Percentiles rank a stretch among this genome's conserved stretches.
Evolutionary conservation across 2,888 invertebrate genomes (phyloP).

Genomic region (Crossocerus cetratus): DNA sequence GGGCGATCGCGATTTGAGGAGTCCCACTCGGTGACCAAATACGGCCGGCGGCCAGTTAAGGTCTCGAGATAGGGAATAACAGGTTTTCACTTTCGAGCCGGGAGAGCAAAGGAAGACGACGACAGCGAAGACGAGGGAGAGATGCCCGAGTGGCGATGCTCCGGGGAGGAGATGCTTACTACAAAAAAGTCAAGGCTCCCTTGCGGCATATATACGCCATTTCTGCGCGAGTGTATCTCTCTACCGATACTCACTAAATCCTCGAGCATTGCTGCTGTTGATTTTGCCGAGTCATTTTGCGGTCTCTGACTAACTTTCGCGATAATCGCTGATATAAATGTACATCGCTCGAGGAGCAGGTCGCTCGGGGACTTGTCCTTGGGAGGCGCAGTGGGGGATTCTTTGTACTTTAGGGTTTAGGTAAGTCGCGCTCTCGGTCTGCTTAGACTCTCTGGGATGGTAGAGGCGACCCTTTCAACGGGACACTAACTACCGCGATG

Average conservation of each 20-base stretch:
- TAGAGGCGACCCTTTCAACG: not conserved
- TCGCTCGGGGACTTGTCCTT: no score
- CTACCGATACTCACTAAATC: constrained; percentile 21
- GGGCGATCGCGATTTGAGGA: constrained; percentile 37
- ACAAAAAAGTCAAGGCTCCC: constrained; percentile 43
- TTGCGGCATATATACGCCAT: constrained; percentile 39
- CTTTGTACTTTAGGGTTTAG: no score
- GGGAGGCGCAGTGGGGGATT: no score
- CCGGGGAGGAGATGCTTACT: constrained; percentile 20
- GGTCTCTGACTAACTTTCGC: no score
- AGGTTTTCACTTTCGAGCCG: constrained; percentile 59
- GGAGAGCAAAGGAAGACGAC: constrained; percentile 43
- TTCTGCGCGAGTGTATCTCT: constrained; percentile 21
- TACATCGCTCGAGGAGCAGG: no score
- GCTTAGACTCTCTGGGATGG: not conserved
- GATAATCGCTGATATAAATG: no score
- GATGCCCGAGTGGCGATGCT: not conserved
- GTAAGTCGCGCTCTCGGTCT: no score
- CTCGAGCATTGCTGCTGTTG: no score
- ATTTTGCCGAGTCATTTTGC: no score
- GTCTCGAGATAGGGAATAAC: constrained; percentile 54
- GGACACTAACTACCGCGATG: not conserved
- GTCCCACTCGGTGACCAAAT: constrained; percentile 52
- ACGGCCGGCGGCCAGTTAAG: constrained; percentile 42
- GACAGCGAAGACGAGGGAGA: constrained; percentile 38